Evolutionary conservation across 2,888 invertebrate species (phyloP).

Genomic region (Lampropteryx suffumata): DNA sequence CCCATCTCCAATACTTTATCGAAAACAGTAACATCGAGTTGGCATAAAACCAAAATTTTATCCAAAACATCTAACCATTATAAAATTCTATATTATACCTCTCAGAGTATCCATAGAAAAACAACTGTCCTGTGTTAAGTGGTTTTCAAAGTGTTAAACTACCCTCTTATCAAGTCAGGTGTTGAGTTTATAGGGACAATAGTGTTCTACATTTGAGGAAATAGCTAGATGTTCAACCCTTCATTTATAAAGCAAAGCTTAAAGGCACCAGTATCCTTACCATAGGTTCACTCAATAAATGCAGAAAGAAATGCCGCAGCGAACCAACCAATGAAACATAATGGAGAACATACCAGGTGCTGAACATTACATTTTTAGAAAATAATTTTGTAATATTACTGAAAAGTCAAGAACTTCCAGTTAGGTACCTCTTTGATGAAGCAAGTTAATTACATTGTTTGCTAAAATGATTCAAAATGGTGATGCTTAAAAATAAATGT

Average conservation of each 20-base stretch:
- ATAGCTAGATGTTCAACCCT: background rate
- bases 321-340: background rate
- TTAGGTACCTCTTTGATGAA: too few relatives aligned
- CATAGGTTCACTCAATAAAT: constrained; percentile 9
- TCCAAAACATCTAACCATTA: constrained; percentile 58
- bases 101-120: too few relatives aligned
- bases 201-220: background rate
- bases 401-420: too few relatives aligned
- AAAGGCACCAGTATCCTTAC: constrained; percentile 15
- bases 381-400: too few relatives aligned
- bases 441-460: too few relatives aligned
- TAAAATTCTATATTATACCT: constrained; percentile 62
- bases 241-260: background rate
- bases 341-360: too few relatives aligned
- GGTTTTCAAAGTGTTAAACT: too few relatives aligned
- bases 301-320: constrained; percentile 1
- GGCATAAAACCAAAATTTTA: constrained; percentile 45
- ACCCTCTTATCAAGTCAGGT: too few relatives aligned
- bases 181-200: too few relatives aligned
- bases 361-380: too few relatives aligned
- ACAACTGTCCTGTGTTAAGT: too few relatives aligned
- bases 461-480: background rate
- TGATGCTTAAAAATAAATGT: background rate
- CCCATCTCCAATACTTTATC: constrained; percentile 19
- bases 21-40: constrained; percentile 7